Conservation (phyloP, 2,113 vertebrate genomes). For the Alectura lathami region DNA sequence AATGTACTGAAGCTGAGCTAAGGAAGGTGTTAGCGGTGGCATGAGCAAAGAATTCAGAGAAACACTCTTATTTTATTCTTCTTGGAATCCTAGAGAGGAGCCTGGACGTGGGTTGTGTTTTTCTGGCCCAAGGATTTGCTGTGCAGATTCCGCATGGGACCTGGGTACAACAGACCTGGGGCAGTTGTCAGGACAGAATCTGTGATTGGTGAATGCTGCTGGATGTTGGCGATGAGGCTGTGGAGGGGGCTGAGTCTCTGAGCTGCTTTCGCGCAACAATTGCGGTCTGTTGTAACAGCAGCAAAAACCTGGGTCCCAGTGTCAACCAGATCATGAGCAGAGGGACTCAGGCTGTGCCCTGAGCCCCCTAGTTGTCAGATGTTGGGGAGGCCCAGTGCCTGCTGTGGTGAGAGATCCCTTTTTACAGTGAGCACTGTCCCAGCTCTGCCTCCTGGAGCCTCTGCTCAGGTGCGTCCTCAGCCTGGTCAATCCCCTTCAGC, state of each 20-base stretch:
- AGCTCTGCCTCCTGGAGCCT: not conserved
- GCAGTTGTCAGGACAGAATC: not conserved
- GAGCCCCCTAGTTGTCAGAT: not conserved
- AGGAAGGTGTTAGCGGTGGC: not conserved
- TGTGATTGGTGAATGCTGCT: not conserved
- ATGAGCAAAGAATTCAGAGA: not conserved
- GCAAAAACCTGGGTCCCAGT: not conserved
- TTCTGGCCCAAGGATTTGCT: not conserved
- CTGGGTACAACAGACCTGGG: not conserved
- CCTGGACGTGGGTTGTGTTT: not conserved
- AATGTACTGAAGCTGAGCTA: not conserved
- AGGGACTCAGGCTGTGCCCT: too few species aligned
- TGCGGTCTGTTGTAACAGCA: not conserved
- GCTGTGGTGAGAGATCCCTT: not conserved
- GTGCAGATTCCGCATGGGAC: rapidly evolving
- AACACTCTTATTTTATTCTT: not conserved
- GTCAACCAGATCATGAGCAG: not conserved
- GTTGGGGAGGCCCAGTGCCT: not conserved
- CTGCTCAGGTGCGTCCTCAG: not conserved
- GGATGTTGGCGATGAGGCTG: not conserved
- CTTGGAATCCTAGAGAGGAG: not conserved
- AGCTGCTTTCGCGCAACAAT: not conserved
- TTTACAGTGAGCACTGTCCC: not conserved
- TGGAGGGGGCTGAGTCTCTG: not conserved
- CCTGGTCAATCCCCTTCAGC: not conserved